Evolutionary conservation across 2,113 vertebrate species (phyloP).

Genomic region (Procavia capensis): DNA sequence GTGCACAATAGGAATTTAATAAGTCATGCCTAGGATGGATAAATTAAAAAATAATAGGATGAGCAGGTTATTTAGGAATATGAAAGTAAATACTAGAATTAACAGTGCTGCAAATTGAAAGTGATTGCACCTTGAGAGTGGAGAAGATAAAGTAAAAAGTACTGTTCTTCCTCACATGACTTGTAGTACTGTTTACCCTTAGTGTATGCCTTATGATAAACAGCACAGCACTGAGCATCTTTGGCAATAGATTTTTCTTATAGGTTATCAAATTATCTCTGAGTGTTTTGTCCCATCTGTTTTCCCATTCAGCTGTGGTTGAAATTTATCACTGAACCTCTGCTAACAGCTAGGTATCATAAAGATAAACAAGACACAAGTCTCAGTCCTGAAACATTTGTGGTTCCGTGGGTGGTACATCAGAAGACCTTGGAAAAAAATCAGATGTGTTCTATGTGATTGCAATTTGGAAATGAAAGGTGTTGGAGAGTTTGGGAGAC

Average conservation of each 20-base stretch:
- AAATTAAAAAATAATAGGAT: not conserved
- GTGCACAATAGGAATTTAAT: not conserved
- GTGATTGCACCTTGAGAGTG: not conserved
- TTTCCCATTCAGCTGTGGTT: not conserved
- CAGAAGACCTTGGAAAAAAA: not conserved
- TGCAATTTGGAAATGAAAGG: not conserved
- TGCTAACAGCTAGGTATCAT: not conserved
- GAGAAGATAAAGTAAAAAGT: not conserved
- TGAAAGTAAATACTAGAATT: no score
- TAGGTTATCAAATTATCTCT: not conserved
- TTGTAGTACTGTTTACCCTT: not conserved
- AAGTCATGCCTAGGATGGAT: not conserved
- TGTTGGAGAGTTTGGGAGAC: not conserved
- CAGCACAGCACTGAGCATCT: not conserved
- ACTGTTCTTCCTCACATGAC: not conserved
- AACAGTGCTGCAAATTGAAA: not conserved
- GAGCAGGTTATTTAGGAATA: not conserved
- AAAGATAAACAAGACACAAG: not conserved
- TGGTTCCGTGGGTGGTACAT: not conserved
- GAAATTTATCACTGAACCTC: not conserved
- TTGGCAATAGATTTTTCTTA: not conserved
- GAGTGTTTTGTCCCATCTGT: not conserved
- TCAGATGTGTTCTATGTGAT: not conserved
- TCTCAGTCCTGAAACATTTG: not conserved
- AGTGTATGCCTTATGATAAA: not conserved